Conservation (phyloP, 1,140 invertebrate genomes). For the Heliconius congener region DNA sequence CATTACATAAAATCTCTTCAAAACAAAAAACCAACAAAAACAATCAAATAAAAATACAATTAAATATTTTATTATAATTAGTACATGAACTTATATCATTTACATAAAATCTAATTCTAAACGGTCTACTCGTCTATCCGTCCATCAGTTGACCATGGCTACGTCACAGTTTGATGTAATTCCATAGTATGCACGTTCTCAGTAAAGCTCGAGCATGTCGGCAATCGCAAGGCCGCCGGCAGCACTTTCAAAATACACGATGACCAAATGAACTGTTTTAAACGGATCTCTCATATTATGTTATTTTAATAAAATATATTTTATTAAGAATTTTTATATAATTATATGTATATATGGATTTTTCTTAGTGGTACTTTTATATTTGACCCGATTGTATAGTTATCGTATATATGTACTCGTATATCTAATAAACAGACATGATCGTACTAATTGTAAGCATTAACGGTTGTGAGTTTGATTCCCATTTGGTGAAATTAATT, state of each 20-base stretch:
- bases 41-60: background rate
- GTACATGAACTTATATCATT: background rate
- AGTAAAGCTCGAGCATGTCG: slow-evolving; percentile 22
- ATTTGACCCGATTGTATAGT: background rate
- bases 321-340: background rate
- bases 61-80: background rate
- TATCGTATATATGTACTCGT: no score
- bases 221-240: slow-evolving; percentile 27
- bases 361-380: background rate
- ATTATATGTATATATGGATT: background rate
- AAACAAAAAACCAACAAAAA: background rate
- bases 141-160: slow-evolving; percentile 21
- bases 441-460: background rate
- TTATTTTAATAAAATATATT: background rate
- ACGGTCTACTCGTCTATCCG: background rate
- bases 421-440: background rate
- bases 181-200: slow-evolving; percentile 26
- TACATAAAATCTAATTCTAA: background rate
- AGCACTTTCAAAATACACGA: slow-evolving; percentile 27
- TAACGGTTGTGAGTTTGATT: no score
- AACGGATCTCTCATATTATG: background rate
- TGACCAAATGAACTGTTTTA: background rate
- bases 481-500: no score
- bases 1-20: background rate
- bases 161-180: slow-evolving; percentile 33